Percentiles rank a stretch among this genome's conserved stretches.
phyloP scores from a whole-genome alignment of 2,888 invertebrate genomes.

The Netelia inedita region DNA sequence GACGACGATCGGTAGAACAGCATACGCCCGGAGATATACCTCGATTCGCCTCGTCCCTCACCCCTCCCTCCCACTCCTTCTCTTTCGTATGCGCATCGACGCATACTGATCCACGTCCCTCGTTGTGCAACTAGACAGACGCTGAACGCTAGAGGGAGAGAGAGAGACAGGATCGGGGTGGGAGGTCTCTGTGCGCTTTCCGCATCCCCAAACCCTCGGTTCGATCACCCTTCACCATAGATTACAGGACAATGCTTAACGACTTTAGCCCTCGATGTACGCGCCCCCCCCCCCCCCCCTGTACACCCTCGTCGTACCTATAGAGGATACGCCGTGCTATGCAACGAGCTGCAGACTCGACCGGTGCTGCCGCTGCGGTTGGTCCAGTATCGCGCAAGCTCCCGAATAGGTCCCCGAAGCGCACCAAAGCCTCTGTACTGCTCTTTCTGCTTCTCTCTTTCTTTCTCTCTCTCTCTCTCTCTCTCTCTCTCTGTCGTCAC shows the following conservation, averaged over 20 bases:
- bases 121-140: constrained; percentile 6
- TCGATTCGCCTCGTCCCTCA: background rate
- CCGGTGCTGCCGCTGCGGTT: constrained; percentile 46
- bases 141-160: background rate
- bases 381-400: constrained; percentile 42
- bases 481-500: constrained; percentile 22
- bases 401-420: constrained; percentile 35
- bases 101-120: constrained; percentile 24
- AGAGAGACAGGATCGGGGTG: background rate
- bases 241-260: constrained; percentile 71
- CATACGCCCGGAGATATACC: constrained; percentile 10
- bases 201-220: constrained; percentile 43
- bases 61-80: background rate
- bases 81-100: constrained; percentile 37
- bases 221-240: constrained; percentile 48
- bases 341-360: background rate
- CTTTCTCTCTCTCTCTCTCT: background rate
- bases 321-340: background rate
- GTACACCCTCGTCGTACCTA: constrained; percentile 9
- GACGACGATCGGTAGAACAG: background rate
- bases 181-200: constrained; percentile 26
- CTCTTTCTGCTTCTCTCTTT: background rate
- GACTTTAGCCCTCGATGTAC: constrained; percentile 67
- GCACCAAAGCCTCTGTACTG: background rate
- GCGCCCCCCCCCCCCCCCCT: constrained; percentile 27